Conservation (phyloP, 2,797 vertebrate genomes). For the Myotis planiceps region DNA sequence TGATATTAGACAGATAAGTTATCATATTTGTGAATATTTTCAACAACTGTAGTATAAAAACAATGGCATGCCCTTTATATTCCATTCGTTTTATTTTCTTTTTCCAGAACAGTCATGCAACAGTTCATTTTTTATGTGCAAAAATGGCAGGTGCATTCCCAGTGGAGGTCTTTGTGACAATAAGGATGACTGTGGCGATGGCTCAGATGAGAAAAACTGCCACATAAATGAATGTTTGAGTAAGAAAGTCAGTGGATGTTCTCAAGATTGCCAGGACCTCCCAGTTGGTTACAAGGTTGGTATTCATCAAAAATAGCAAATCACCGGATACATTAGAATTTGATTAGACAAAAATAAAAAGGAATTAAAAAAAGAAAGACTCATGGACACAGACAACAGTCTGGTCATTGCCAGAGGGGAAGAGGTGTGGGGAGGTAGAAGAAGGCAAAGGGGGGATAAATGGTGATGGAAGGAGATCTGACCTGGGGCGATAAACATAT, state of each 20-base stretch:
- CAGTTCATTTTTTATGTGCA: constrained; percentile 92
- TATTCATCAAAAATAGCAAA: constrained; percentile 14
- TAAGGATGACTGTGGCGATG: constrained; percentile 95
- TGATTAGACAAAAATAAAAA: neutral
- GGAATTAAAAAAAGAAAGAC: neutral
- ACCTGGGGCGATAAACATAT: neutral
- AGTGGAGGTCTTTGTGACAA: constrained; percentile 92
- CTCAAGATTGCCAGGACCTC: constrained; percentile 97
- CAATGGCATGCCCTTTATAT: constrained; percentile 62
- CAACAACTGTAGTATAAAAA: constrained; percentile 41
- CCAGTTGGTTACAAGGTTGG: constrained; percentile 96
- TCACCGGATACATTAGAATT: neutral
- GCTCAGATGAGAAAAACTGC: constrained; percentile 96
- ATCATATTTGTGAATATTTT: constrained; percentile 40
- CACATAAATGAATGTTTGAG: constrained; percentile 97
- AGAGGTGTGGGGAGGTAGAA: neutral
- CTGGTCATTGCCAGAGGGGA: neutral
- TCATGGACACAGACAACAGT: neutral
- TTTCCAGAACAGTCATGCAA: constrained; percentile 91
- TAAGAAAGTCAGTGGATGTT: constrained; percentile 95
- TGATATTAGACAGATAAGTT: constrained; percentile 12
- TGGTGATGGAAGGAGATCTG: neutral
- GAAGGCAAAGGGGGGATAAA: neutral
- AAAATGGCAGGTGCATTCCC: constrained; percentile 96
- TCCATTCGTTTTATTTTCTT: constrained; percentile 78